Percentiles rank a stretch among this genome's conserved stretches.
Evolutionary conservation across 2,888 invertebrate species (phyloP).

Genomic region (Drosophila vallismaia): DNA sequence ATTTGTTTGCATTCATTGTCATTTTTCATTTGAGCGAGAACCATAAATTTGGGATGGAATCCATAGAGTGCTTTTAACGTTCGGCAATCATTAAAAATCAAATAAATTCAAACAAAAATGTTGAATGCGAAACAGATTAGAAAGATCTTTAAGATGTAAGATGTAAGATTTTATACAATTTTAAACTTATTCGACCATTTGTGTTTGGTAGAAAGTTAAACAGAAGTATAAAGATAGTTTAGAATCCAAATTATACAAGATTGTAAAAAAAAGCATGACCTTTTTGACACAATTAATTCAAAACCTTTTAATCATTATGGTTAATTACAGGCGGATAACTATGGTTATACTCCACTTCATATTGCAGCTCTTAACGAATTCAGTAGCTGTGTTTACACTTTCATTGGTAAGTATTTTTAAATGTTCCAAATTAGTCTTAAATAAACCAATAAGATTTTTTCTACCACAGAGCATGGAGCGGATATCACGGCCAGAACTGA

Average conservation of each 20-base stretch:
- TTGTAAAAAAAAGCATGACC: too few relatives aligned
- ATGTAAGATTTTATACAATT: too few relatives aligned
- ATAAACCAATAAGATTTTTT: neutral
- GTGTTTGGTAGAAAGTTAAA: too few relatives aligned
- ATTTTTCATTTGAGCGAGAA: neutral
- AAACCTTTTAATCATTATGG: neutral
- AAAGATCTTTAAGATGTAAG: neutral
- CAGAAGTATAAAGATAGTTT: too few relatives aligned
- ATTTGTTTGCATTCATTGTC: neutral
- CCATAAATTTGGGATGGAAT: neutral
- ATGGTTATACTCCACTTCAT: conserved; percentile 93
- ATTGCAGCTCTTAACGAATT: conserved; percentile 93
- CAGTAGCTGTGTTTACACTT: conserved; percentile 89
- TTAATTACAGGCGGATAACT: conserved; percentile 86
- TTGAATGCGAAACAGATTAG: neutral
- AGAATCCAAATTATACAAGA: too few relatives aligned
- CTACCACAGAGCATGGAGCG: conserved; percentile 88
- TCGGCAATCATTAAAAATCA: neutral
- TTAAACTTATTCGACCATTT: too few relatives aligned
- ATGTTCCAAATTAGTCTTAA: neutral
- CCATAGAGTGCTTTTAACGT: neutral
- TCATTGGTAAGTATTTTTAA: conserved; percentile 85
- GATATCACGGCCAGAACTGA: conserved; percentile 92
- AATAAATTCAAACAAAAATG: neutral
- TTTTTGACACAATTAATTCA: too few relatives aligned